Base-by-base conservation (phyloP, 2,888 invertebrate genomes). In the Drosophila macrospina region DNA sequence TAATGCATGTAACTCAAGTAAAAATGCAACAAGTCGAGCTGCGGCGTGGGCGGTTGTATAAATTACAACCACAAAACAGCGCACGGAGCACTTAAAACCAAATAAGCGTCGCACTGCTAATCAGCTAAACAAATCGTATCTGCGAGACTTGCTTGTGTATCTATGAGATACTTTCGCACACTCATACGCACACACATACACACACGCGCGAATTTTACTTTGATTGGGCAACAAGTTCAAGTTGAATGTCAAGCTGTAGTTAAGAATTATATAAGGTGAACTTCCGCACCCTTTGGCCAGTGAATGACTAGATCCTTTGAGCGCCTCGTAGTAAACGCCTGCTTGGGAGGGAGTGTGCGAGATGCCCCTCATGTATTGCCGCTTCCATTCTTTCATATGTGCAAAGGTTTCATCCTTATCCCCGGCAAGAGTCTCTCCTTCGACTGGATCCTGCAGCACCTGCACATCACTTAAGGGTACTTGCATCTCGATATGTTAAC, bases 311-410 rank as follows among this genome's bases (percentile, higher is more conserved):
- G 91, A 90, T 73, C 90, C 91, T 48, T 91, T 91, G 6, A 91
- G 74, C 0, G 91, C 90, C 66, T 91, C 91, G 39, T 91, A 91
- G 66, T 91, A 91, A 59, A 91, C 85, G 5, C 90, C 90, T 0
- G 88, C 89, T 55, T 91, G 91, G 0, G 91, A 91, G 28, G 87
- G 82, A 1, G 91, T 89, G 7, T 84, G 80, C 0, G 91, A 91
- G 16, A 91, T 86, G n/a, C 91, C 91, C 1, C 91, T 76, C 79
- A 91, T 87, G 24, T 91, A 91, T 54, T 91, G 91, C 0, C 87
- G 84, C 64, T 88, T 90, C 90, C 90, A 90, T 37, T 90, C 86
- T 48, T 80, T 80, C 62, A 83, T 86, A 6, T 89, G 75, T 1
- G 86, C 62, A 20, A 86, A 83, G 4, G 86, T 80, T 55, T 90